These are phyloP conservation scores for Eutolmus rufibarbis DNA, from an alignment of 2,888 invertebrate species.

Conservation along the genomic window DNA sequence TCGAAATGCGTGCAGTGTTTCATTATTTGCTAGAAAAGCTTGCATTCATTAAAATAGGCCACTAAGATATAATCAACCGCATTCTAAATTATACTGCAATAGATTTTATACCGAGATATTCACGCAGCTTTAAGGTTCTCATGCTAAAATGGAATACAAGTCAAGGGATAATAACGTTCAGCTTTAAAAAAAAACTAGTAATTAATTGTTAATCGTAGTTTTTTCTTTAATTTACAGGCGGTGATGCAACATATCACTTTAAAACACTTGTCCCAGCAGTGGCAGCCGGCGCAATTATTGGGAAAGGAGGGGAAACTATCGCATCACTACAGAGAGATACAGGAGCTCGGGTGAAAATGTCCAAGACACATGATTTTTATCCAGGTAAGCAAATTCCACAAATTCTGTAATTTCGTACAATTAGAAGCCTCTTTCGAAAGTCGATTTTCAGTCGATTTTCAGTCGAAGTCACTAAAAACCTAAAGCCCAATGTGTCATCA, in stretches of 20 bases:
- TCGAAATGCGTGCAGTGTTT: neutral
- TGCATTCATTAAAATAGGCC: neutral
- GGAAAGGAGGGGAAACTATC: slow-evolving; percentile 98
- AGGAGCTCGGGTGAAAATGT: slow-evolving; percentile 98
- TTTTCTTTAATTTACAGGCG: slow-evolving; percentile 62
- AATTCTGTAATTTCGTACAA: neutral
- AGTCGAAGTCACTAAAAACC: no score
- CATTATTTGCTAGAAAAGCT: neutral
- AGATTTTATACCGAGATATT: neutral
- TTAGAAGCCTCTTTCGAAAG: neutral
- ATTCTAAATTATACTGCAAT: neutral
- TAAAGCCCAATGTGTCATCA: no score
- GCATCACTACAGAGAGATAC: slow-evolving; percentile 97
- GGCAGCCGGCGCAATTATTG: slow-evolving; percentile 98
- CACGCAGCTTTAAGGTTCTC: neutral
- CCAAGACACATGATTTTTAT: slow-evolving; percentile 98
- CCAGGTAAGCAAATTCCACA: slow-evolving; percentile 75
- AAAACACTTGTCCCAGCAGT: slow-evolving; percentile 96
- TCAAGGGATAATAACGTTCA: neutral
- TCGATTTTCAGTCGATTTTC: no score
- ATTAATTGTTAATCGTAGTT: neutral
- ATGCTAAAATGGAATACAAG: neutral
- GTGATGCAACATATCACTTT: slow-evolving; percentile 92
- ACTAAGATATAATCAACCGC: neutral
- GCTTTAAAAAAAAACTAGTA: neutral